Percentiles rank a stretch among this genome's conserved stretches.
Evolutionary conservation across 2,797 vertebrate genomes (phyloP).

Genomic region (Valencia hispanica): DNA sequence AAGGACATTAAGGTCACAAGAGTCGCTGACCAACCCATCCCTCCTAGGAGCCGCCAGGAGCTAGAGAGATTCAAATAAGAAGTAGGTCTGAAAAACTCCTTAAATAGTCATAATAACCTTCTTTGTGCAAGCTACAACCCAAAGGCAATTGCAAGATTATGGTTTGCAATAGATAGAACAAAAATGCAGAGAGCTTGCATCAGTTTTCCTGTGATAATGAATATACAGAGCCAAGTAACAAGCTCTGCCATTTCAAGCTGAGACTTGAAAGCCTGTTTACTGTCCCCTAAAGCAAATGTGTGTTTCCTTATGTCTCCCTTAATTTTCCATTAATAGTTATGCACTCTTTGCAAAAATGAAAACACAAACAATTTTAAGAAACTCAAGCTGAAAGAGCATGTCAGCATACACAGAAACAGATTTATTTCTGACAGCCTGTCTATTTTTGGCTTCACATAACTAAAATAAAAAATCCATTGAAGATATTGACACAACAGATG

Average conservation of each 20-base stretch:
- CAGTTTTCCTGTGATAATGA: conserved; percentile 48
- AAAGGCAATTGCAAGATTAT: conserved; percentile 26
- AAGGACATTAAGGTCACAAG: background rate
- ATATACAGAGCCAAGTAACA: conserved; percentile 35
- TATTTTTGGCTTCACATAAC: background rate
- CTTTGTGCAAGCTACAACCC: conserved; percentile 38
- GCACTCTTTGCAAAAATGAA: conserved; percentile 6
- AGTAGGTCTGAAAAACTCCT: conserved; percentile 15
- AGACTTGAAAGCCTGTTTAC: conserved; percentile 44
- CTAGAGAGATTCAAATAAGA: background rate
- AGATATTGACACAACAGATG: background rate
- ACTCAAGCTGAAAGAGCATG: conserved; percentile 3
- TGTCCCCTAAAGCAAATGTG: conserved; percentile 13
- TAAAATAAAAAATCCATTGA: background rate
- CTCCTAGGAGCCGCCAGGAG: background rate
- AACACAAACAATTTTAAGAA: conserved; percentile 19
- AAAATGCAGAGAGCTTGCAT: conserved; percentile 6
- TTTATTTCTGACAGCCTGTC: background rate
- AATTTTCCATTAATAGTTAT: conserved; percentile 13
- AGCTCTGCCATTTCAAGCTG: conserved; percentile 20
- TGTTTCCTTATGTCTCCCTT: conserved; percentile 16
- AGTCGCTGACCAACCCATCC: background rate
- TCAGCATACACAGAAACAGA: conserved; percentile 2
- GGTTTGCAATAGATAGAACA: conserved; percentile 26
- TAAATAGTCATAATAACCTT: conserved; percentile 39